Evolutionary conservation across 1,140 invertebrate species (phyloP), one percentile per base, ranked within the genome.

Genomic region (Ganaspis sp.): DNA sequence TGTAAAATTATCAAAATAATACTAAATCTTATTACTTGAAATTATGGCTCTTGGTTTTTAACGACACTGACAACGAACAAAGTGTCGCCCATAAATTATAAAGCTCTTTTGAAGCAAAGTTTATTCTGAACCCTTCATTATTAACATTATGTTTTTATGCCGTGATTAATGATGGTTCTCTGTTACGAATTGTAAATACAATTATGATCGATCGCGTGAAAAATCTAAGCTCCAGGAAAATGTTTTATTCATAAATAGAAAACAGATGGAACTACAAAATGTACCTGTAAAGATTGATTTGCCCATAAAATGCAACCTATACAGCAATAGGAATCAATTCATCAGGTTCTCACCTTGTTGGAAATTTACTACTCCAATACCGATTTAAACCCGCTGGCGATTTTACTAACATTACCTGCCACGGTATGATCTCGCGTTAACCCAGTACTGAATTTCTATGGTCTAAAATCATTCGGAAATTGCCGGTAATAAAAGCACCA

Each of bases 321-420:
- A 34, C 6, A 34, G 58, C 5, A 34, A 15, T 64, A 64, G 23
- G 11, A 64, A 64, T 29, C 58, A 64, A 64, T 64, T 64, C 23
- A 64, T 64, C 58, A 64, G 58, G 23, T 64, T 64, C 58, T 64
- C 58, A 34, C 58, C 26, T 64, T 64, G 23, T 3, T 29, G 58
- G 58, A 64, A 29, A 64, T 64, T 64, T 64, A 29, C 15, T 34
- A 21, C 26, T 64, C 23, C 4, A 64, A 64, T 64, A n/a, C 26
- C 23, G 15, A 29, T 64, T 64, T 29, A 64, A 64, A 64, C 58
- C 58, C 58, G 1, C 23, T 15, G 58, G 58, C 26, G 12, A n/a
- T 64, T 64, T 64, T 64, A 26, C 23, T 26, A 64, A 64, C 8
- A 58, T 9, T 58, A n/a, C 3, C 54, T 23, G 21, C 23, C 23